phyloP scores from a whole-genome alignment of 2,113 vertebrate species.

The Ptychochromis oligacanthus region DNA sequence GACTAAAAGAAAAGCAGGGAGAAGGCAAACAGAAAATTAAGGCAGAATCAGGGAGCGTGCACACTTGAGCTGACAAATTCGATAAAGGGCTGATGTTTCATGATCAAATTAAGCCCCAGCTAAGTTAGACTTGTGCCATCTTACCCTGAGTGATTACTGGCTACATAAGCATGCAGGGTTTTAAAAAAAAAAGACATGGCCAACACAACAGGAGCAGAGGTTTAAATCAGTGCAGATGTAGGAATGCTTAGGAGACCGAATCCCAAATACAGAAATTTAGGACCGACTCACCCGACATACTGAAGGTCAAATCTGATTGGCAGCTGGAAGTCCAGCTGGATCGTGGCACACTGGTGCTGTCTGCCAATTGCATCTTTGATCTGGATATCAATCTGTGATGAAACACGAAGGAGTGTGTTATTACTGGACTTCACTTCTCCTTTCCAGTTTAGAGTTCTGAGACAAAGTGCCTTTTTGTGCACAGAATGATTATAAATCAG shows the following conservation, averaged over 20 bases:
- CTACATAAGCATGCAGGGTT: neutral
- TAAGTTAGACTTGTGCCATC: neutral
- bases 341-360: slow-evolving; percentile 91
- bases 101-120: neutral
- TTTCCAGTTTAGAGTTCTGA: neutral
- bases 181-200: neutral
- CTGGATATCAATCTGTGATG: slow-evolving; percentile 86
- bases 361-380: slow-evolving; percentile 88
- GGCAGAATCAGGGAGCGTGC: neutral
- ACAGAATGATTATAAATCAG: slow-evolving; percentile 1
- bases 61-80: neutral
- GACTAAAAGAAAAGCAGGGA: neutral
- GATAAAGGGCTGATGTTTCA: slow-evolving; percentile 25
- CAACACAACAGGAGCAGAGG: neutral
- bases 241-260: slow-evolving; percentile 7
- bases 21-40: neutral
- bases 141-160: neutral
- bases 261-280: slow-evolving; percentile 4
- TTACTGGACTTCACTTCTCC: neutral
- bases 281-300: slow-evolving; percentile 81
- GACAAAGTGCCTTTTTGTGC: slow-evolving; percentile 28
- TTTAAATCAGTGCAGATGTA: slow-evolving; percentile 41
- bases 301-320: slow-evolving; percentile 88
- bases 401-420: neutral
- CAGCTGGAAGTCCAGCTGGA: slow-evolving; percentile 95